Conservation (phyloP, 2,888 invertebrate genomes). For the Ditula angustiorana region DNA sequence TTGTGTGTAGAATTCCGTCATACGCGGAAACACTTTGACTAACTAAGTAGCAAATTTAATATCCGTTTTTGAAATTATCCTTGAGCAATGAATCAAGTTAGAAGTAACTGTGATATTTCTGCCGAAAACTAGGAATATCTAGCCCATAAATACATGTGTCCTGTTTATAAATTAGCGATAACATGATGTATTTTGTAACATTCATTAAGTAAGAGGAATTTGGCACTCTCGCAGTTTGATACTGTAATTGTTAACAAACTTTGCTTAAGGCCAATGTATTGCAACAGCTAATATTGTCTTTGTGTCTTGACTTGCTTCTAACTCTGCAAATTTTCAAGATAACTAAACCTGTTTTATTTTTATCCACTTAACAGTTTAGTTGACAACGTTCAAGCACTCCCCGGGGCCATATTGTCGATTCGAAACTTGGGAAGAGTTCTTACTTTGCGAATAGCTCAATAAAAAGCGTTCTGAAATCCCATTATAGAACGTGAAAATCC, state of each 20-base stretch:
- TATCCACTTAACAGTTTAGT: constrained; percentile 4
- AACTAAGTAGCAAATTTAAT: constrained; percentile 2
- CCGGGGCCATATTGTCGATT: constrained; percentile 12
- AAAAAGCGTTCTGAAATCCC: constrained; percentile 22
- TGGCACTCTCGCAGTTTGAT: constrained; percentile 18
- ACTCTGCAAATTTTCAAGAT: constrained; percentile 2
- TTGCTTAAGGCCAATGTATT: constrained; percentile 23
- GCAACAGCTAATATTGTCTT: constrained; percentile 16
- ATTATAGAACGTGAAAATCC: constrained; percentile 5
- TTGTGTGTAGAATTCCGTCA: constrained; percentile 14
- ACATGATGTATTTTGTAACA: constrained; percentile 7
- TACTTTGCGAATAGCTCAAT: constrained; percentile 27
- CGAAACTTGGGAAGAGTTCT: constrained; percentile 16
- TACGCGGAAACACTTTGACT: constrained; percentile 19
- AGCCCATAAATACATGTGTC: neutral
- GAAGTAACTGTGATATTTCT: too few relatives aligned
- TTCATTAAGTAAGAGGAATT: constrained; percentile 9
- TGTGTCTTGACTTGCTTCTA: constrained; percentile 11
- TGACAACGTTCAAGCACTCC: constrained; percentile 27
- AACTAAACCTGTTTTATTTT: constrained; percentile 9
- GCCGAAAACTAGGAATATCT: too few relatives aligned
- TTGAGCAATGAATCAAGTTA: too few relatives aligned
- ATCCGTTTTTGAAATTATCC: neutral
- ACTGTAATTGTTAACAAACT: constrained; percentile 7
- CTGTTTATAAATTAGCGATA: neutral